phyloP scores from a whole-genome alignment of 2,113 vertebrate species.

The Suricata suricatta region DNA sequence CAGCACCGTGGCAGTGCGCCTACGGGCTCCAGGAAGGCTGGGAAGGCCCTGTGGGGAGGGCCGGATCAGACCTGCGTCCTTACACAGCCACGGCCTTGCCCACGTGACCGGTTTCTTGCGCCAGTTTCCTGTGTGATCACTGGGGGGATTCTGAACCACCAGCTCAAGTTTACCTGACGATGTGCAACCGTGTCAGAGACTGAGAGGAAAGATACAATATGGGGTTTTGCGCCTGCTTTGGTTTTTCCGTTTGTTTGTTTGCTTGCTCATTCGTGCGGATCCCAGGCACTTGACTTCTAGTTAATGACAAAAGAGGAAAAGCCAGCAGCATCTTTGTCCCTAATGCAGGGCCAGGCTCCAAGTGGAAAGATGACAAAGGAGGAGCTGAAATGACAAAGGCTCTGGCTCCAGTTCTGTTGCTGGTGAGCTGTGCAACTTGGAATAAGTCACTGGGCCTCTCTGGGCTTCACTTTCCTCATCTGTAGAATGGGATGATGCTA shows the following conservation, averaged over 20 bases:
- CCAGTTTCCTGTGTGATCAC: background rate
- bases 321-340: background rate
- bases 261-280: background rate
- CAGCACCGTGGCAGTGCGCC: too few species aligned
- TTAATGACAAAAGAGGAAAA: background rate
- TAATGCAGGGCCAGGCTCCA: background rate
- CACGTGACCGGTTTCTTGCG: background rate
- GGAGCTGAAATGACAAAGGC: background rate
- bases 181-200: background rate
- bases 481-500: background rate
- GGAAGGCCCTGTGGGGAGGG: too few species aligned
- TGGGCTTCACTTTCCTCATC: background rate
- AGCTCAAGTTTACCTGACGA: background rate
- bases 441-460: background rate
- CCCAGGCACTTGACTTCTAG: background rate
- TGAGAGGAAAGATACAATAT: background rate
- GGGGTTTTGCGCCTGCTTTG: background rate
- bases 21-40: too few species aligned
- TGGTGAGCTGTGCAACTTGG: background rate
- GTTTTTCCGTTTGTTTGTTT: background rate
- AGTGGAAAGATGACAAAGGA: too few species aligned
- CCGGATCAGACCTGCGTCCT: too few species aligned
- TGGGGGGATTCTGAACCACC: background rate
- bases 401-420: background rate
- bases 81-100: background rate